Base-by-base conservation (phyloP, 2,888 invertebrate genomes). In the Blastobasis adustella region DNA sequence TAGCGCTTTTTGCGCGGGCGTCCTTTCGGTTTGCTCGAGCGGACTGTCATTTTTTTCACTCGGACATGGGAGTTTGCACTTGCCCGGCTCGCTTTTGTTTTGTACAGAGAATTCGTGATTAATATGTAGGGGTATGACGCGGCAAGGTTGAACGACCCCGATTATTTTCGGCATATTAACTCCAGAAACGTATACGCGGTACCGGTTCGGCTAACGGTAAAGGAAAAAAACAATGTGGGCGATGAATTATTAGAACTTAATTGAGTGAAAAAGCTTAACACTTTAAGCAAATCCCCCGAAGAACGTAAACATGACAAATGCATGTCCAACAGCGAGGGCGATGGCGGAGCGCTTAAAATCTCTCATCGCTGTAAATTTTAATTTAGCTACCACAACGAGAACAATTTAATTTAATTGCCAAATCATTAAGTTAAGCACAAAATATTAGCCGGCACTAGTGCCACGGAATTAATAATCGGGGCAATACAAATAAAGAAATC, bases 321-420 rank as follows among this genome's bases (percentile, higher is more conserved):
- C 58, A 62, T 57, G 58, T 56, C 61, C 56, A 57, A 62, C 67
- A 55, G 62, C 60, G 58, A 63, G 66, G 69, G 67, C 67, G 67
- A 67, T 63, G 65, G 63, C 65, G 63, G 58, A 68, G 65, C 71
- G 66, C 66, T 74, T 76, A 76, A 82, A 79, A 78, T 78, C 76
- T 76, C 67, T 74, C 75, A 76, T 71, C 77, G 75, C 77, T 71
- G 76, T 83, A 74, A 77, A 81, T 84, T 82, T 84, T 82, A 82
- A 85, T 85, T 82, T 79, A 80, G 84, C 85, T 82, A 82, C 86
- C 81, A 82, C 81, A 82, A 80, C 76, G 78, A 71, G 79, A 82
- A 83, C 80, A 80, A 79, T 85, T 87, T 85, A 88, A 86, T 86
- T 87, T 87, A 88, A 88, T 86, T 86, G 85, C 82, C 83, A 82